Evolutionary conservation across 2,888 invertebrate genomes (phyloP).

Genomic region (Parapristionchus giblindavisi): DNA sequence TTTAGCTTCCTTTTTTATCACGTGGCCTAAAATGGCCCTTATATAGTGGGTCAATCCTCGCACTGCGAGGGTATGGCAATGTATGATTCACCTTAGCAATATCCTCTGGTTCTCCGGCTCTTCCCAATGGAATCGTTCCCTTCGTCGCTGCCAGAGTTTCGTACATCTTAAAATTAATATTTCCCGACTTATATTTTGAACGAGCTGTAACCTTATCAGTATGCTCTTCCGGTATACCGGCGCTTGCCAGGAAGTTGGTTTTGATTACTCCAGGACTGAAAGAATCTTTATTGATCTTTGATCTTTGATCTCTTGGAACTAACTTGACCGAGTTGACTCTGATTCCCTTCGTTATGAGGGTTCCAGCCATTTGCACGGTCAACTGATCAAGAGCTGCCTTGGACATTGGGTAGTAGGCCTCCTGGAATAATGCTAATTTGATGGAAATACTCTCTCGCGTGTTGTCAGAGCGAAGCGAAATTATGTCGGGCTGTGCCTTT

Average conservation of each 20-base stretch:
- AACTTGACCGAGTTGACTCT: slow-evolving; percentile 27
- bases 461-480: too few species aligned
- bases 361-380: slow-evolving; percentile 25
- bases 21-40: too few species aligned
- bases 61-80: too few species aligned
- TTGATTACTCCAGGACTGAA: neutral
- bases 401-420: slow-evolving; percentile 27
- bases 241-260: neutral
- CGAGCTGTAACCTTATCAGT: neutral
- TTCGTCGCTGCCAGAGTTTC: neutral
- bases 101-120: neutral
- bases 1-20: too few species aligned
- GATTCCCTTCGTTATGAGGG: slow-evolving; percentile 22
- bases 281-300: too few species aligned
- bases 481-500: too few species aligned
- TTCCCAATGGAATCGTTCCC: neutral
- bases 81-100: slow-evolving; percentile 2
- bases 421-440: too few species aligned
- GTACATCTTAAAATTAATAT: neutral
- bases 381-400: slow-evolving; percentile 25
- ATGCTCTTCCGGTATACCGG: neutral
- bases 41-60: too few species aligned
- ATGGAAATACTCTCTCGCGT: too few species aligned
- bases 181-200: neutral
- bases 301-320: too few species aligned